These are phyloP conservation scores for Phenganax subtilis DNA, from an alignment of 92 coral and sea anemone species.

Conservation along the genomic window DNA sequence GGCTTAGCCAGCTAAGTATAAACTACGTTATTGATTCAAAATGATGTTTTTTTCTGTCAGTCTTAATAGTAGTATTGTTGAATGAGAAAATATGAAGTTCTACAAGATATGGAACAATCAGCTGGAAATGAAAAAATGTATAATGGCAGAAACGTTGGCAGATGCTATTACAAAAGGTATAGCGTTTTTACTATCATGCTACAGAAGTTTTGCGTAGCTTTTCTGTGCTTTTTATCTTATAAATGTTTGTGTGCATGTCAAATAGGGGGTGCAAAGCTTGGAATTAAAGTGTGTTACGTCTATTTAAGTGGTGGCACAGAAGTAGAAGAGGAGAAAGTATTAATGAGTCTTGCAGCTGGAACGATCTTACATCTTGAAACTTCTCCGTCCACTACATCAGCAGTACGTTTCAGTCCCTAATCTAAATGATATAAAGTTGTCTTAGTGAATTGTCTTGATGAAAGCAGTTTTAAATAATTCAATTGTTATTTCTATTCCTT, in stretches of 20 bases:
- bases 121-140: background rate
- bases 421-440: too few species aligned
- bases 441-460: too few species aligned
- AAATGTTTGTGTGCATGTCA: background rate
- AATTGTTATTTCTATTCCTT: too few species aligned
- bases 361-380: background rate
- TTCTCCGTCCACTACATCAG: background rate
- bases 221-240: background rate
- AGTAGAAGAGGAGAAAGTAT: background rate
- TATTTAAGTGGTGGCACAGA: background rate
- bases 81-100: background rate
- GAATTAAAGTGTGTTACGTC: background rate
- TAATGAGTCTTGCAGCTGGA: conserved; percentile 3
- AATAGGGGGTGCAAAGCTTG: conserved; percentile 5
- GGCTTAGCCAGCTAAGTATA: background rate
- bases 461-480: too few species aligned
- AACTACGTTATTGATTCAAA: background rate
- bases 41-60: background rate
- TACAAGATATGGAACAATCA: conserved; percentile 1
- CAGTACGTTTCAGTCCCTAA: too few species aligned
- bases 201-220: background rate
- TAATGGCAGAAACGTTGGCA: background rate
- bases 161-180: background rate
- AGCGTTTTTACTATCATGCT: background rate
- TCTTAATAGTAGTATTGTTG: background rate